These are phyloP conservation scores for Salvator merianae DNA, from an alignment of 2,113 vertebrate genomes.

Conservation along the genomic window DNA sequence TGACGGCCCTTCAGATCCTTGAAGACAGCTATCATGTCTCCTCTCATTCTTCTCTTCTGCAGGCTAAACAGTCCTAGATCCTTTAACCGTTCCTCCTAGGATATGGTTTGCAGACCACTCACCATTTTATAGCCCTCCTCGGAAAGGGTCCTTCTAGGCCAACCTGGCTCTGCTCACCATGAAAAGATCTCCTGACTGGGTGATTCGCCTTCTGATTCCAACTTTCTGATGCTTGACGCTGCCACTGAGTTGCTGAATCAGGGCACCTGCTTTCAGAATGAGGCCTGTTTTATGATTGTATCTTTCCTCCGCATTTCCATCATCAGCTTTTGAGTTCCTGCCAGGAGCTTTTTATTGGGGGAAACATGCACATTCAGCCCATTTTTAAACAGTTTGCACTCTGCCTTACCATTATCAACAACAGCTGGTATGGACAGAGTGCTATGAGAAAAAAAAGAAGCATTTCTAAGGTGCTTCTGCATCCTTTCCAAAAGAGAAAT, in stretches of 20 bases:
- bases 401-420: constrained; percentile 20
- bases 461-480: constrained; percentile 28
- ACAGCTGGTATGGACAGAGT: constrained; percentile 11
- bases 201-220: neutral
- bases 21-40: too few relatives aligned
- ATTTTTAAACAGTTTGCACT: neutral
- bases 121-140: too few relatives aligned
- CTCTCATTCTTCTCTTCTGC: too few relatives aligned
- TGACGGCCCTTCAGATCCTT: too few relatives aligned
- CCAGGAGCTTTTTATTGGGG: constrained; percentile 10
- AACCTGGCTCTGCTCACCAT: too few relatives aligned
- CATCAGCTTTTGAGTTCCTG: neutral
- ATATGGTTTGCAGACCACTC: too few relatives aligned
- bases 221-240: neutral
- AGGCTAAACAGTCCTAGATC: too few relatives aligned
- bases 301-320: neutral
- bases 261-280: neutral
- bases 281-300: neutral
- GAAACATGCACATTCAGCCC: neutral
- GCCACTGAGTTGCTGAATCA: neutral
- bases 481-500: constrained; percentile 49
- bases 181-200: neutral
- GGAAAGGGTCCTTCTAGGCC: too few relatives aligned
- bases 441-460: too few relatives aligned
- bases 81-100: too few relatives aligned